A percentile compares a stretch with the other conserved stretches of the same genome.
These are phyloP conservation scores for Zaprionus taronus DNA, from an alignment of 1,140 invertebrate species.

Conservation along the genomic window DNA sequence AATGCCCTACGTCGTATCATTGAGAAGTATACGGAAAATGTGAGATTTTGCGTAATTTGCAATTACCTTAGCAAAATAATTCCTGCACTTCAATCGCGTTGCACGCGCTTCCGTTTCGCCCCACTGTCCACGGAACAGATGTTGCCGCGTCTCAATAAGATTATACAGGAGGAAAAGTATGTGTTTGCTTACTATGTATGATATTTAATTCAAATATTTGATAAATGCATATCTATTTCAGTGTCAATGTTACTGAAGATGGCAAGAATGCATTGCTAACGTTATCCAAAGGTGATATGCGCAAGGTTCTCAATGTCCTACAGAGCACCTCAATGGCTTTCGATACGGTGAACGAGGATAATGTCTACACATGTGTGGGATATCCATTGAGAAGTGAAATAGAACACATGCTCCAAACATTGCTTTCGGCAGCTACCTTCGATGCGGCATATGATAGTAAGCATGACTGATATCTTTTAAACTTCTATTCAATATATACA, in stretches of 20 bases:
- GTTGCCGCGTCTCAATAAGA: conserved; percentile 93
- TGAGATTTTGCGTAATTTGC: conserved; percentile 99
- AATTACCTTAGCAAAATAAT: conserved; percentile 99
- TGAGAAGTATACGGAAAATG: conserved; percentile 99
- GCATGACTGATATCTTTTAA: not conserved
- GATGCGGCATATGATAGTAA: conserved; percentile 92
- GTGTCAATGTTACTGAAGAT: conserved; percentile 94
- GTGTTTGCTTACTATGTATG: conserved; percentile 59
- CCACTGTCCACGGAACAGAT: conserved; percentile 95
- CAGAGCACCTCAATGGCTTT: conserved; percentile 96
- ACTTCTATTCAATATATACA: not conserved
- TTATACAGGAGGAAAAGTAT: conserved; percentile 94
- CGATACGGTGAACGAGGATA: conserved; percentile 94
- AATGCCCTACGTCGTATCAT: conserved; percentile 99
- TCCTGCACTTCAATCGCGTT: conserved; percentile 98
- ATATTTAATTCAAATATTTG: not conserved
- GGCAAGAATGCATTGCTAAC: conserved; percentile 96
- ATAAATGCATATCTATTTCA: conserved; percentile 78
- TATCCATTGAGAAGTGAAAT: conserved; percentile 97
- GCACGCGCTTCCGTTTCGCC: conserved; percentile 98
- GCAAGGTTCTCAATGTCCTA: conserved; percentile 97
- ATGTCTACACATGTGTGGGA: conserved; percentile 98
- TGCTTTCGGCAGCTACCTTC: conserved; percentile 94
- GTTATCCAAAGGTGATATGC: conserved; percentile 98
- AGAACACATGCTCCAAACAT: conserved; percentile 93